Evolutionary conservation across 53 echinoderm and acorn worm species (phyloP).

Genomic region (Echinometra lucunter): DNA sequence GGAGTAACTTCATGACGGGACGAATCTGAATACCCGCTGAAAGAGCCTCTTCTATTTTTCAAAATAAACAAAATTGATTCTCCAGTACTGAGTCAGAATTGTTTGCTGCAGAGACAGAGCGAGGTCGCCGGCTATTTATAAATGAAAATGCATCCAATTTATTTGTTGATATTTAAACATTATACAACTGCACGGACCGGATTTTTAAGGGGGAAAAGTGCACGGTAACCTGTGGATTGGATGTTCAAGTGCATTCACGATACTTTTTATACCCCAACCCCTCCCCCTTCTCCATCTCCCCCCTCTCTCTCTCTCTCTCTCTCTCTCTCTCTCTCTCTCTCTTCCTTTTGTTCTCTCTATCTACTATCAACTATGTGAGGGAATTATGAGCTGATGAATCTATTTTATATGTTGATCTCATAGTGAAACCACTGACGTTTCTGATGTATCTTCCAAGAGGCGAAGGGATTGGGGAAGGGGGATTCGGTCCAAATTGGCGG

Average conservation of each 20-base stretch:
- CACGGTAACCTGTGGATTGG: neutral
- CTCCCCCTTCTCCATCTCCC: neutral
- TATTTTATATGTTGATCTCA: too few species aligned
- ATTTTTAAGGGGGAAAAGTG: neutral
- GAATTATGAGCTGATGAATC: too few species aligned
- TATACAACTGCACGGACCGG: neutral
- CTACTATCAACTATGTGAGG: too few species aligned
- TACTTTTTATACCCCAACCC: neutral
- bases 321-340: neutral
- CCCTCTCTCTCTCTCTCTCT: neutral
- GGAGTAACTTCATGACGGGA: neutral
- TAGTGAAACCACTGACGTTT: too few species aligned
- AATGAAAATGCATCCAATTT: slow-evolving; percentile 29
- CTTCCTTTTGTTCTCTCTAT: neutral
- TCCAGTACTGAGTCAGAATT: neutral
- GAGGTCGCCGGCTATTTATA: slow-evolving; percentile 43
- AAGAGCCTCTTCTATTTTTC: slow-evolving; percentile 7
- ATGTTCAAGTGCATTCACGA: neutral
- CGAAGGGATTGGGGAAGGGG: too few species aligned
- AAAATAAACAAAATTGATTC: slow-evolving; percentile 48
- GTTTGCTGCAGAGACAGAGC: neutral
- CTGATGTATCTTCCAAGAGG: too few species aligned
- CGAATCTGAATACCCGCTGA: neutral
- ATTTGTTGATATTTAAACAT: slow-evolving; percentile 32
- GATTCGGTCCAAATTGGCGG: too few species aligned